These are phyloP conservation scores for Cydia fagiglandana DNA, from an alignment of 1,140 invertebrate species.

Conservation along the genomic window DNA sequence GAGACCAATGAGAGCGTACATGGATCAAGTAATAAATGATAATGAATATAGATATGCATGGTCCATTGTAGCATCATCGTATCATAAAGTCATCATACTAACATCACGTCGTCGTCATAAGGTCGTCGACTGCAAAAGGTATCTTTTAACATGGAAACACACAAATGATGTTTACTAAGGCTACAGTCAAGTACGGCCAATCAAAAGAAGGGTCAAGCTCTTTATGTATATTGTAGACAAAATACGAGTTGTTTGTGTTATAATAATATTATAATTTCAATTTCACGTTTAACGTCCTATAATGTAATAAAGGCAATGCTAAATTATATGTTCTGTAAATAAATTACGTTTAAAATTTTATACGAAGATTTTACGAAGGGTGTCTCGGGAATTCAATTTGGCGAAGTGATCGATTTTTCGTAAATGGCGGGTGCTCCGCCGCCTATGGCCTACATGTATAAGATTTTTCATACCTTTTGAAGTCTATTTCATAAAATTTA, in stretches of 20 bases:
- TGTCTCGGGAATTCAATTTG: conserved; percentile 26
- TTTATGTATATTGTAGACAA: not conserved
- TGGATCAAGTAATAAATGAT: too few relatives aligned
- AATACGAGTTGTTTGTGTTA: not conserved
- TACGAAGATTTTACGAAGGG: conserved; percentile 20
- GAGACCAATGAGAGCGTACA: too few relatives aligned
- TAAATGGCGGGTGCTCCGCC: not conserved
- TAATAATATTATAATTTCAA: not conserved
- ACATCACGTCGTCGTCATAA: too few relatives aligned
- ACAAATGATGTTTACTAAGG: not conserved
- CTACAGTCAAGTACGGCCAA: not conserved
- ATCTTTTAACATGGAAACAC: too few relatives aligned
- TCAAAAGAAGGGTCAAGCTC: not conserved
- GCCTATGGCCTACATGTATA: not conserved
- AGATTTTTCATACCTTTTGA: not conserved
- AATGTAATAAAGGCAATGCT: conserved; percentile 5
- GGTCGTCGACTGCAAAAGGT: too few relatives aligned
- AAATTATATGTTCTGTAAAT: conserved; percentile 22
- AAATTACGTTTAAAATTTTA: conserved; percentile 26
- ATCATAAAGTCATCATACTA: too few relatives aligned
- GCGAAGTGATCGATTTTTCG: conserved; percentile 13
- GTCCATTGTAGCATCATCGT: not conserved
- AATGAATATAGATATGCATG: not conserved
- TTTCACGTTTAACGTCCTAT: not conserved
- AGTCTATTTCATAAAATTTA: not conserved